phyloP scores from a whole-genome alignment of 2,888 invertebrate species.

The Brachylomia viminalis region DNA sequence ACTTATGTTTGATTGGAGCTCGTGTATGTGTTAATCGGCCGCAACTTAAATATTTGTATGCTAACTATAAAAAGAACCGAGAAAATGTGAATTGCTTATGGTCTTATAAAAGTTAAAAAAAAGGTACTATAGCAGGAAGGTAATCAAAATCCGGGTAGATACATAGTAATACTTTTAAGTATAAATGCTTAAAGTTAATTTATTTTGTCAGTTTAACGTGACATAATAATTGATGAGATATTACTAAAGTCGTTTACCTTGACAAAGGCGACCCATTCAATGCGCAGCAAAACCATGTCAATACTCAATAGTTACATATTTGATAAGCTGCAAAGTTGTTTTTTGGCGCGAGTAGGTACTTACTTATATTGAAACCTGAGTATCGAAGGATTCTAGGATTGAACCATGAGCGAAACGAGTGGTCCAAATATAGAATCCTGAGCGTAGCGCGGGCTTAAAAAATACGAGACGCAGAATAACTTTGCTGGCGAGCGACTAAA shows the following conservation, averaged over 20 bases:
- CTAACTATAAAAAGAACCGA: background rate
- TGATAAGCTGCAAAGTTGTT: too few relatives aligned
- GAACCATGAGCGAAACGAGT: too few relatives aligned
- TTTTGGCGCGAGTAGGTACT: too few relatives aligned
- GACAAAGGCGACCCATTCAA: slow-evolving; percentile 29
- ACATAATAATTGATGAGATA: slow-evolving; percentile 10
- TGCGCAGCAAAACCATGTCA: background rate
- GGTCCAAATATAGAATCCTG: too few relatives aligned
- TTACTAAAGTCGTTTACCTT: slow-evolving; percentile 21
- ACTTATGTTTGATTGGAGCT: slow-evolving; percentile 7
- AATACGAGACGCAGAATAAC: too few relatives aligned
- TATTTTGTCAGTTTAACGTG: background rate
- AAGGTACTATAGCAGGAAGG: background rate
- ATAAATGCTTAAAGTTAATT: slow-evolving; percentile 6
- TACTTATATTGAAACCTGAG: too few relatives aligned
- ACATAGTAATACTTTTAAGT: background rate
- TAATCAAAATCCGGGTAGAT: background rate
- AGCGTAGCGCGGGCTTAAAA: too few relatives aligned
- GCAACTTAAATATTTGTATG: background rate
- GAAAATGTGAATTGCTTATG: background rate
- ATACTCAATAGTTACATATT: too few relatives aligned
- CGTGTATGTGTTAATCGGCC: slow-evolving; percentile 6
- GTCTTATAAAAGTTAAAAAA: background rate
- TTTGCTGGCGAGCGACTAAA: too few relatives aligned
- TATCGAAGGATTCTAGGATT: too few relatives aligned